These are phyloP conservation scores for Halcyon leucocephala DNA, from an alignment of 2,797 vertebrate genomes.

Conservation along the genomic window DNA sequence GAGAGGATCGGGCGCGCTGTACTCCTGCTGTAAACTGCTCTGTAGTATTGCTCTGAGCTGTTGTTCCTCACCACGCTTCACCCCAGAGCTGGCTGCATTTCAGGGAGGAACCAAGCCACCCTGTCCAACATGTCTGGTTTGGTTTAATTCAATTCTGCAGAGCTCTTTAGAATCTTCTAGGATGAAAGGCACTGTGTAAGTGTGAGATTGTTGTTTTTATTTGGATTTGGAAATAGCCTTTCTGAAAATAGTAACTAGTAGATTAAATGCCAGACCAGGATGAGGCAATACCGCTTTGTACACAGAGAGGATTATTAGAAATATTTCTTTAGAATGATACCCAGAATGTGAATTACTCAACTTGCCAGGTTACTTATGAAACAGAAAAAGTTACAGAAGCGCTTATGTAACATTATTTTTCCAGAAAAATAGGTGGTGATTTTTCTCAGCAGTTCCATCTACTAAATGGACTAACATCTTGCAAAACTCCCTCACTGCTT, in stretches of 20 bases:
- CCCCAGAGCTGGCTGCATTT: conserved; percentile 1
- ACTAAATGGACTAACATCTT: conserved; percentile 41
- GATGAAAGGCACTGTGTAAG: conserved; percentile 45
- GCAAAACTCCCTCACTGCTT: conserved; percentile 14
- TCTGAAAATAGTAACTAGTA: conserved; percentile 72
- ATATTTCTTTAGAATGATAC: conserved; percentile 73
- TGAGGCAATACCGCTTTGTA: conserved; percentile 66
- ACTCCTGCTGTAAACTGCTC: not conserved
- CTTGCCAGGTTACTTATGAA: conserved; percentile 75
- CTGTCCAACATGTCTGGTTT: conserved; percentile 42
- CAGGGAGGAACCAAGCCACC: conserved; percentile 42
- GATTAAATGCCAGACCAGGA: conserved; percentile 60
- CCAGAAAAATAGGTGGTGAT: conserved; percentile 38
- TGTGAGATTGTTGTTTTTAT: conserved; percentile 57
- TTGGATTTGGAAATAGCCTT: conserved; percentile 68
- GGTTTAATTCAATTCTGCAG: conserved; percentile 63
- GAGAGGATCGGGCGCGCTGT: not conserved
- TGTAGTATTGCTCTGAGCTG: not conserved
- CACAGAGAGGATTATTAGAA: conserved; percentile 74
- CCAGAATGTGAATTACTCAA: conserved; percentile 67
- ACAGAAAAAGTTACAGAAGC: conserved; percentile 64
- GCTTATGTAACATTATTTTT: conserved; percentile 61
- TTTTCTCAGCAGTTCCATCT: conserved; percentile 43
- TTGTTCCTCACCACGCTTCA: not conserved
- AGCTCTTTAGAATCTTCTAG: conserved; percentile 25